These are phyloP conservation scores for Oncopodura yosiiana DNA, from an alignment of 1,140 invertebrate species.

Conservation along the genomic window DNA sequence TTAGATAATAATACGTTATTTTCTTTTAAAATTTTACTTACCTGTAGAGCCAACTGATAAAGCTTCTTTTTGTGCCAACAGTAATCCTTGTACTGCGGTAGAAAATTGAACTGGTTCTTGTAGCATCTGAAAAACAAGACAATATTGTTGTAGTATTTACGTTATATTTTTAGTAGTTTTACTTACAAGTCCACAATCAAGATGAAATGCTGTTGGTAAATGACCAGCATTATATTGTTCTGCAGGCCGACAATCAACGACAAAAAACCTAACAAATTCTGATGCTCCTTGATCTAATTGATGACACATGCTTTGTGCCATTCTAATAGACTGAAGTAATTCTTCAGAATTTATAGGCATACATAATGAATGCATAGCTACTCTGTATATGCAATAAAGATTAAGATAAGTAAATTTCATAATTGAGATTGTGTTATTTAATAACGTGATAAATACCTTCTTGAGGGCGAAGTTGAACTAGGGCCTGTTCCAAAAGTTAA, in stretches of 20 bases:
- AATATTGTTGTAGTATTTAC: neutral
- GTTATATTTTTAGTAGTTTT: neutral
- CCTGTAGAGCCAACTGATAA: constrained; percentile 72
- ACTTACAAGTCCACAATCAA: constrained; percentile 82
- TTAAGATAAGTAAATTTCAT: too few species aligned
- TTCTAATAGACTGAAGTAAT: constrained; percentile 47
- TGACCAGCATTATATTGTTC: constrained; percentile 96
- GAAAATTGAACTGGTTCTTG: constrained; percentile 89
- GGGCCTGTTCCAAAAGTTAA: constrained; percentile 44
- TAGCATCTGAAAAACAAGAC: constrained; percentile 56
- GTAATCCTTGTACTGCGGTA: constrained; percentile 85
- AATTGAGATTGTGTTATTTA: too few species aligned
- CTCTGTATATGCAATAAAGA: too few species aligned
- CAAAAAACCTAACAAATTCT: constrained; percentile 69
- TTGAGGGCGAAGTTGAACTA: constrained; percentile 38
- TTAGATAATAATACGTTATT: too few species aligned
- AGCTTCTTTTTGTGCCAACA: constrained; percentile 80
- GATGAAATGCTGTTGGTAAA: constrained; percentile 91
- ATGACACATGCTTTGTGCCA: constrained; percentile 23
- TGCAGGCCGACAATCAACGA: constrained; percentile 91
- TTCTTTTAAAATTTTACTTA: too few species aligned
- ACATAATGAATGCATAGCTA: constrained; percentile 66
- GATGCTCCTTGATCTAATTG: constrained; percentile 26
- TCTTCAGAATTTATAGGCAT: constrained; percentile 83
- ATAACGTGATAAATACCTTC: too few species aligned